A percentile compares a stretch with the other conserved stretches of the same genome.
phyloP scores from a whole-genome alignment of 2,113 vertebrate species.

The Oplegnathus fasciatus region DNA sequence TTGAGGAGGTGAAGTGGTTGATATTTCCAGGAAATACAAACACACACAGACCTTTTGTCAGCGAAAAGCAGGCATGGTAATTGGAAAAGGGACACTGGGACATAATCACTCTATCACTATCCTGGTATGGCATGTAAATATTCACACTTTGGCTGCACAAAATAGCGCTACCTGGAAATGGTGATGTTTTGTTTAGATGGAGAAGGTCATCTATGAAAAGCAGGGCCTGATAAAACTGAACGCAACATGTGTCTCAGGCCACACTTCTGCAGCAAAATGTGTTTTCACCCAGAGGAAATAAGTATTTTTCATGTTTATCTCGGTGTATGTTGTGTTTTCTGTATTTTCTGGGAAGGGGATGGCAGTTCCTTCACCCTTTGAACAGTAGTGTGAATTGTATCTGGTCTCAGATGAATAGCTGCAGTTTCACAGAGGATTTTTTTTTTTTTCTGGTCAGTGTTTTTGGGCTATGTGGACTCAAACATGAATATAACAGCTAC shows the following conservation, averaged over 20 bases:
- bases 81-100: conserved; percentile 75
- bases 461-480: conserved; percentile 12
- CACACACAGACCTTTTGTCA: not conserved
- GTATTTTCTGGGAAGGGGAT: conserved; percentile 25
- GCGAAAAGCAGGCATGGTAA: conserved; percentile 47
- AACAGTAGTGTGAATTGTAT: conserved; percentile 76
- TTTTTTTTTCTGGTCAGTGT: not conserved
- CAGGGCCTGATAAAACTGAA: conserved; percentile 35
- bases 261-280: conserved; percentile 52
- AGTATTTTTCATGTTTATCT: conserved; percentile 56
- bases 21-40: conserved; percentile 16
- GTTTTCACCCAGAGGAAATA: conserved; percentile 71
- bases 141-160: conserved; percentile 59
- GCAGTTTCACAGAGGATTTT: conserved; percentile 15
- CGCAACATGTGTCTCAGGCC: conserved; percentile 40
- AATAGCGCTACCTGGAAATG: conserved; percentile 54
- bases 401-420: conserved; percentile 63
- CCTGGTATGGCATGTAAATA: conserved; percentile 50
- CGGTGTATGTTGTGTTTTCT: conserved; percentile 42
- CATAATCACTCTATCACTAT: conserved; percentile 41
- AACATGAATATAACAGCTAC: conserved; percentile 14
- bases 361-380: conserved; percentile 45
- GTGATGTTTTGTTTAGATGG: conserved; percentile 61
- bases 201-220: conserved; percentile 74
- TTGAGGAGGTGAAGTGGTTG: conserved; percentile 22